Evolutionary conservation across 2,797 vertebrate species (phyloP).

Genomic region (Urocyon cinereoargenteus): DNA sequence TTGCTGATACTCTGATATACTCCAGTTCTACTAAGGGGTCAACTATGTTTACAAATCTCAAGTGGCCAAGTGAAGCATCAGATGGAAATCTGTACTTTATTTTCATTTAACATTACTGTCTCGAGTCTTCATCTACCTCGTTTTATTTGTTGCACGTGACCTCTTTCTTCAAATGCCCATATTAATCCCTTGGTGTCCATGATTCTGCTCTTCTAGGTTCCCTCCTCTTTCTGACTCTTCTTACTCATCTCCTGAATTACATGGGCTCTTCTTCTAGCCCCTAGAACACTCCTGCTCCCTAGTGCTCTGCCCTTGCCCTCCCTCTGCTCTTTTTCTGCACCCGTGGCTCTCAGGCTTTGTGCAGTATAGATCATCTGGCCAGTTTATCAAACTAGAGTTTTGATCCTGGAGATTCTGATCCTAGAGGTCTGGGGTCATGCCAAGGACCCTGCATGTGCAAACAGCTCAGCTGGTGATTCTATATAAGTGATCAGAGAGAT

Average conservation of each 20-base stretch:
- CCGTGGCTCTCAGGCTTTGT: neutral
- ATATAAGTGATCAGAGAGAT: neutral
- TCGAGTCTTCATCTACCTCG: neutral
- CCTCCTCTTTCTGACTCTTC: neutral
- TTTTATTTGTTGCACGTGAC: neutral
- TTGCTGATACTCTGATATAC: neutral
- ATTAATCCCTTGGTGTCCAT: neutral
- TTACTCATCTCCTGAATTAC: neutral
- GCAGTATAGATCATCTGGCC: neutral
- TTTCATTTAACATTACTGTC: neutral
- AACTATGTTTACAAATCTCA: neutral
- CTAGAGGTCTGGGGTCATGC: no score
- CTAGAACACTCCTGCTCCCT: neutral
- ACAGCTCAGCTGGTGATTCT: neutral
- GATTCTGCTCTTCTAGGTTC: neutral
- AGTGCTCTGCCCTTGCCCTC: neutral
- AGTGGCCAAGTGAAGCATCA: neutral
- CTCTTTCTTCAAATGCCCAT: neutral
- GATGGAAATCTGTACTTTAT: neutral
- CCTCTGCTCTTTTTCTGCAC: neutral
- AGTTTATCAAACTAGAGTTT: neutral
- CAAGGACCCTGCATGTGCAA: rapidly evolving
- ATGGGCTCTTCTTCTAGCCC: neutral
- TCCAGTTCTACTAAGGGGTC: neutral
- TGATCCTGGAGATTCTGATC: neutral